phyloP scores from a whole-genome alignment of 1,140 invertebrate species.

The Batillaria attramentaria region DNA sequence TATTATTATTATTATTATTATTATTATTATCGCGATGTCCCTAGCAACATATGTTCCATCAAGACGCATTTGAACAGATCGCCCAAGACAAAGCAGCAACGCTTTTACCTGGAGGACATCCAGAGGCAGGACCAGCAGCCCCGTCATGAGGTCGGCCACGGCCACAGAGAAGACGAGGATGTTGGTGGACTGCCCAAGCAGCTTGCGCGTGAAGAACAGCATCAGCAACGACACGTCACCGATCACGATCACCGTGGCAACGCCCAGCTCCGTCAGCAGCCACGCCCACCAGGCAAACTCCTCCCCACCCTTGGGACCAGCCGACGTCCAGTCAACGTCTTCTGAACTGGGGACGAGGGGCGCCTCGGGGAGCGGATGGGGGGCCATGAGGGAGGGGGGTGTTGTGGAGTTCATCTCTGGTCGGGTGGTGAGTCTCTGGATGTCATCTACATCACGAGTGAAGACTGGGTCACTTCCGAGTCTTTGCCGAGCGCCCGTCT shows the following conservation, averaged over 20 bases:
- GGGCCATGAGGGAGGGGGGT: neutral
- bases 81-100: neutral
- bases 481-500: too few relatives aligned
- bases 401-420: too few relatives aligned
- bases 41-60: neutral
- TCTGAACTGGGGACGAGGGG: neutral
- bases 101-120: slow-evolving; percentile 46
- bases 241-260: slow-evolving; percentile 32
- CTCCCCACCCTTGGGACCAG: slow-evolving; percentile 7
- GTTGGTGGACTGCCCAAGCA: slow-evolving; percentile 57
- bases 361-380: neutral
- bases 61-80: neutral
- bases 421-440: too few relatives aligned
- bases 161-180: slow-evolving; percentile 58
- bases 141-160: slow-evolving; percentile 49
- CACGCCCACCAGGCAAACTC: slow-evolving; percentile 34
- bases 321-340: slow-evolving; percentile 10
- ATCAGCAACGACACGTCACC: slow-evolving; percentile 43
- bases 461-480: too few relatives aligned
- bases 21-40: neutral
- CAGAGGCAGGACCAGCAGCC: slow-evolving; percentile 44
- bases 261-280: slow-evolving; percentile 36
- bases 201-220: slow-evolving; percentile 46
- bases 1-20: neutral
- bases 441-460: too few relatives aligned